phyloP scores from a whole-genome alignment of 2,888 invertebrate species.

The Syrista parreyssii region DNA sequence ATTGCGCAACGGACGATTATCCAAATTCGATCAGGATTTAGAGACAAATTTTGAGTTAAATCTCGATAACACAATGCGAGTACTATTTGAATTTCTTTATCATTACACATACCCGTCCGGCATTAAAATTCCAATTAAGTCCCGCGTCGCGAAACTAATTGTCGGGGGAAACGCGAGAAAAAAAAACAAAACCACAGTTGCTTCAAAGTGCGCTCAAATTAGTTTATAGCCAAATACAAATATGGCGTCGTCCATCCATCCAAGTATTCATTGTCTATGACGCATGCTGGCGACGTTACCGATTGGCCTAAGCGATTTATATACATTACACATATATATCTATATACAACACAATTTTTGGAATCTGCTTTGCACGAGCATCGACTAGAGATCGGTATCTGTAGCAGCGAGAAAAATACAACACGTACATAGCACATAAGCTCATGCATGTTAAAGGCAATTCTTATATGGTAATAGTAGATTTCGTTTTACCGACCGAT shows the following conservation, averaged over 20 bases:
- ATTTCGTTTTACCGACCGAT: background rate
- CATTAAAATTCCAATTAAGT: background rate
- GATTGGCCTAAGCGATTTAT: background rate
- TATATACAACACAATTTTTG: background rate
- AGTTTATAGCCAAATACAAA: background rate
- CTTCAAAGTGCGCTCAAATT: background rate
- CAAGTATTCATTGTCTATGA: background rate
- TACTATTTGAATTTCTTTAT: background rate
- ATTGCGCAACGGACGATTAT: background rate
- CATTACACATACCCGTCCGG: background rate
- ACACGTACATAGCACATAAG: background rate
- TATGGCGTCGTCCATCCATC: background rate
- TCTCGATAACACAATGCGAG: background rate
- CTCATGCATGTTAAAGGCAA: slow-evolving; percentile 2
- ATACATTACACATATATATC: background rate
- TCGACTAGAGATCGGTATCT: background rate
- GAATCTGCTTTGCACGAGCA: background rate
- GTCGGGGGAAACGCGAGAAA: background rate
- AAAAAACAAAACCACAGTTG: background rate
- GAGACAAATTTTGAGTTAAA: background rate
- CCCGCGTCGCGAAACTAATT: background rate
- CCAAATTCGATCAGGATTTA: background rate
- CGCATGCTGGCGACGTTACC: background rate
- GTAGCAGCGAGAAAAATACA: background rate
- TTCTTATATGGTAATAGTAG: background rate